A percentile compares a stretch with the other conserved stretches of the same genome.
Conservation (phyloP, 2,113 vertebrate genomes). For the Ceuthmochares aereus region DNA sequence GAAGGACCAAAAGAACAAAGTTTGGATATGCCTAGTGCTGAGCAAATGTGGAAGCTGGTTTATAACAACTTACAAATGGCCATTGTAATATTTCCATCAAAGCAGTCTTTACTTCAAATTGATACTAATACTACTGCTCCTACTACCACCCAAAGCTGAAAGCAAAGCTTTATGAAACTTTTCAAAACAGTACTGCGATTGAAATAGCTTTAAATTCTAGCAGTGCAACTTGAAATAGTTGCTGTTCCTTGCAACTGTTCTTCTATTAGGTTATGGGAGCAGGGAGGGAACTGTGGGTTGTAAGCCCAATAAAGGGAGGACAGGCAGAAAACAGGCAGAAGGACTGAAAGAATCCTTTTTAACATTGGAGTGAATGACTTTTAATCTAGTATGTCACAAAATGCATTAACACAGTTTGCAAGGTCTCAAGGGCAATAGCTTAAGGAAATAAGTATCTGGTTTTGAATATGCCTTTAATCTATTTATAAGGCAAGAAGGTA, state of each 20-base stretch:
- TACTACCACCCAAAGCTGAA: neutral
- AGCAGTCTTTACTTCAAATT: neutral
- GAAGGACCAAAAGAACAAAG: rapidly evolving
- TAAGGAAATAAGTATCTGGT: neutral
- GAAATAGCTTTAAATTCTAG: neutral
- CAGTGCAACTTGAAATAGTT: neutral
- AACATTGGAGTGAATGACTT: neutral
- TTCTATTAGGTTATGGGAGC: neutral
- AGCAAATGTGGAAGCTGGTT: neutral
- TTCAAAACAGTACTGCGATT: neutral
- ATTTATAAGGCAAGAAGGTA: neutral
- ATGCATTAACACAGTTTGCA: neutral
- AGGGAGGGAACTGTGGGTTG: neutral
- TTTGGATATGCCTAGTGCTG: neutral
- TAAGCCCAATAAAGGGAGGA: neutral
- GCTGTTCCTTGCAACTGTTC: neutral
- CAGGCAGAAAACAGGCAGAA: neutral
- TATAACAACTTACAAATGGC: neutral
- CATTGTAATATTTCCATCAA: neutral
- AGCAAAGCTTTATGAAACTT: neutral
- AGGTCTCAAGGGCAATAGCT: neutral
- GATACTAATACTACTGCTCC: neutral
- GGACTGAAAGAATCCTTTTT: neutral
- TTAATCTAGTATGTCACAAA: neutral
- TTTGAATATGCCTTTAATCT: neutral